A percentile compares a stretch with the other conserved stretches of the same genome.
Conservation (phyloP, 2,888 invertebrate genomes). For the Epiperipatus broadwayi region DNA sequence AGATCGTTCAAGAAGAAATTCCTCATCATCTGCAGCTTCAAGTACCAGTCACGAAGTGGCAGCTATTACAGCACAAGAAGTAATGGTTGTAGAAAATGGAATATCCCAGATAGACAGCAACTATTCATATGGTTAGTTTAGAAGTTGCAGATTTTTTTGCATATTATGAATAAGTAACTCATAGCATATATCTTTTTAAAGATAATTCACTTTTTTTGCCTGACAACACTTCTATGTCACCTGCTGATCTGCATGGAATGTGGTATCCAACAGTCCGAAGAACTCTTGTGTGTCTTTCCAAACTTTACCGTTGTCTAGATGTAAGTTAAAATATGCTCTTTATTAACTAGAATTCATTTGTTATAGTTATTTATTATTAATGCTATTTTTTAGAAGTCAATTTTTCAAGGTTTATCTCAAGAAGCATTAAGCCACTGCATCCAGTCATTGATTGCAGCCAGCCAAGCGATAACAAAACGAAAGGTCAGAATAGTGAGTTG, state of each 20-base stretch:
- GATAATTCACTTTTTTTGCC: too few species aligned
- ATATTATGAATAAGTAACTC: neutral
- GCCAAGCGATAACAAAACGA: slow-evolving; percentile 50
- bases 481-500: slow-evolving; percentile 36
- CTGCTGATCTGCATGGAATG: slow-evolving; percentile 95
- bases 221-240: slow-evolving; percentile 40
- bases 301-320: slow-evolving; percentile 72
- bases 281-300: slow-evolving; percentile 78
- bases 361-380: neutral
- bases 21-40: slow-evolving; percentile 45
- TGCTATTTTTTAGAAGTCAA: slow-evolving; percentile 43
- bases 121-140: slow-evolving; percentile 13
- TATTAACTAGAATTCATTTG: neutral
- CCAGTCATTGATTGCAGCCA: slow-evolving; percentile 63
- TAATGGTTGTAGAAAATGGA: slow-evolving; percentile 9
- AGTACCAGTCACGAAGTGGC: slow-evolving; percentile 52
- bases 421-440: slow-evolving; percentile 84
- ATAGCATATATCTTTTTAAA: too few species aligned
- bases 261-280: slow-evolving; percentile 97
- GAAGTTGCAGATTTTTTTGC: slow-evolving; percentile 10
- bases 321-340: slow-evolving; percentile 23
- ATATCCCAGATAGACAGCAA: slow-evolving; percentile 14
- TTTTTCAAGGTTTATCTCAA: slow-evolving; percentile 90
- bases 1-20: slow-evolving; percentile 29
- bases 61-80: slow-evolving; percentile 38